phyloP scores from a whole-genome alignment of 2,797 vertebrate species.

The Crenichthys baileyi region DNA sequence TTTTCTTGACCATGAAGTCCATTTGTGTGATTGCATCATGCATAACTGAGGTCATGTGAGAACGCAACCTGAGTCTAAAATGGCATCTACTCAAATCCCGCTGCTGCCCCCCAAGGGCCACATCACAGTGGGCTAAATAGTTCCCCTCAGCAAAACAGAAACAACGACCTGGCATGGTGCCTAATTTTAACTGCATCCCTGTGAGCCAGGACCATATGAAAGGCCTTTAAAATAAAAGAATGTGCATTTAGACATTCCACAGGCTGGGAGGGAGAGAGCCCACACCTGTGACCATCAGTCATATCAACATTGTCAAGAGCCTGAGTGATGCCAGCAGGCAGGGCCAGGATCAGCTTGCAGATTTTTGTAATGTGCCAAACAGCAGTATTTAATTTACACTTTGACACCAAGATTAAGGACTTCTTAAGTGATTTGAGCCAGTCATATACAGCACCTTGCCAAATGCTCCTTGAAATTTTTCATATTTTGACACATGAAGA shows the following conservation, averaged over 20 bases:
- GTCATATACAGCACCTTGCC: neutral
- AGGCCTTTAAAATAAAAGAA: conserved; percentile 68
- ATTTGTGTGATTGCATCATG: conserved; percentile 61
- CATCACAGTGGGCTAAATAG: conserved; percentile 70
- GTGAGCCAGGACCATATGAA: conserved; percentile 61
- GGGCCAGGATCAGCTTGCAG: conserved; percentile 26
- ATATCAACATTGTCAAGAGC: conserved; percentile 41
- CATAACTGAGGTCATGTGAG: conserved; percentile 74
- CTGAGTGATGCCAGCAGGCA: conserved; percentile 36
- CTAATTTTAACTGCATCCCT: conserved; percentile 75
- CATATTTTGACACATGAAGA: neutral
- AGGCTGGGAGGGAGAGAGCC: conserved; percentile 31
- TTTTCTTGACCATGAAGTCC: conserved; percentile 61
- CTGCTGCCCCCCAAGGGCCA: conserved; percentile 72
- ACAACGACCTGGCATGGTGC: conserved; percentile 75
- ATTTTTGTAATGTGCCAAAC: conserved; percentile 26
- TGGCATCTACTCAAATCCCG: conserved; percentile 69
- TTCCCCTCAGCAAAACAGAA: conserved; percentile 74
- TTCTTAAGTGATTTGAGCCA: conserved; percentile 8
- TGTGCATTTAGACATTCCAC: conserved; percentile 61
- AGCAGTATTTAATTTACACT: conserved; percentile 5
- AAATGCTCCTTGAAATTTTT: neutral
- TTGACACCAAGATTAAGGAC: conserved; percentile 13
- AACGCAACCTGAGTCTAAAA: conserved; percentile 78
- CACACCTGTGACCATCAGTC: conserved; percentile 74